Percentiles rank a stretch among this genome's conserved stretches.
Conservation (phyloP, 2,888 invertebrate species). For the Eupsilia transversa region DNA sequence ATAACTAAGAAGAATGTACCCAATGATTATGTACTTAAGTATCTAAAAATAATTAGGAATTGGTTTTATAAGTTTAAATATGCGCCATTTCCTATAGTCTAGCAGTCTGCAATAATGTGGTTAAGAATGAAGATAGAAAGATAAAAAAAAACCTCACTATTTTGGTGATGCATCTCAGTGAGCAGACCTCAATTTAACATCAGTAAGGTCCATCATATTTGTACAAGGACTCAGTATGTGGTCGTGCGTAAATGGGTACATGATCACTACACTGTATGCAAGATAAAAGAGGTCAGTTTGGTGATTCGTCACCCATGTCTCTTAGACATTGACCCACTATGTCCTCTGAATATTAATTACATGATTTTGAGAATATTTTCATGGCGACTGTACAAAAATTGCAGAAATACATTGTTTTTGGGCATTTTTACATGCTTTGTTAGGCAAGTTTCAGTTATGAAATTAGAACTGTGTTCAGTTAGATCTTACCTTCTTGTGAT, state of each 20-base stretch:
- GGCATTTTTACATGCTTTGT: background rate
- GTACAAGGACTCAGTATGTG: constrained; percentile 47
- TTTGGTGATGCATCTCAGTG: constrained; percentile 24
- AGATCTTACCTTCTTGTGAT: background rate
- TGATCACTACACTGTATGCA: constrained; percentile 42
- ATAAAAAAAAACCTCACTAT: constrained; percentile 16
- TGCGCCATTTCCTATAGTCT: background rate
- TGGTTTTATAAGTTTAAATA: background rate
- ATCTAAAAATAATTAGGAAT: background rate
- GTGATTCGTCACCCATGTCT: constrained; percentile 70
- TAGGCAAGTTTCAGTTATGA: constrained; percentile 26
- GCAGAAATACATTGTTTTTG: background rate
- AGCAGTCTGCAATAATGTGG: background rate
- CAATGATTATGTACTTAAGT: background rate
- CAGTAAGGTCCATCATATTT: constrained; percentile 43
- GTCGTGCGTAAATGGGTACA: constrained; percentile 56
- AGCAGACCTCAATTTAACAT: constrained; percentile 31
- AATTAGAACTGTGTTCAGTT: constrained; percentile 17
- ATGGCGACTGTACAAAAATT: background rate
- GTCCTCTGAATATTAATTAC: constrained; percentile 78
- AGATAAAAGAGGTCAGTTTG: constrained; percentile 57
- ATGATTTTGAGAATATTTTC: constrained; percentile 42
- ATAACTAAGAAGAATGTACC: background rate
- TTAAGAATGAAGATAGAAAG: background rate
- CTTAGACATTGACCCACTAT: constrained; percentile 80